These are phyloP conservation scores for Phocides pigmalion DNA, from an alignment of 1,140 invertebrate species.

Conservation along the genomic window DNA sequence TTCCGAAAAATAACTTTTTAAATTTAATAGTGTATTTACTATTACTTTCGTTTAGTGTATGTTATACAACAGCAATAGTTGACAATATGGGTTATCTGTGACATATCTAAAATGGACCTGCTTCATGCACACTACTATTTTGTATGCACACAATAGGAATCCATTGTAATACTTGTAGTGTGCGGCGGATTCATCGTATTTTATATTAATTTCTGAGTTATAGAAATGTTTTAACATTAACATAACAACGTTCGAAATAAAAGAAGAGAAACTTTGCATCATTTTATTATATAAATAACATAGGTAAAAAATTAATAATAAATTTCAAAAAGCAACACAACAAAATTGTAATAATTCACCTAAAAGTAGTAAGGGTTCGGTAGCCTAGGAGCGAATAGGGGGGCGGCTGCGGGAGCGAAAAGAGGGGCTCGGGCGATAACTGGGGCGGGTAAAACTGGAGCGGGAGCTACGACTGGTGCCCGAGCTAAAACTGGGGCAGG, in stretches of 20 bases:
- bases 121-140: too few species aligned
- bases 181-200: too few species aligned
- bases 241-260: not conserved
- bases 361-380: slow-evolving; percentile 67
- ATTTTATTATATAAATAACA: slow-evolving; percentile 79
- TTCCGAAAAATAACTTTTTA: too few species aligned
- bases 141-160: too few species aligned
- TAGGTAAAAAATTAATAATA: slow-evolving; percentile 61
- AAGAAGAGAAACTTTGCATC: slow-evolving; percentile 46
- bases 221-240: too few species aligned
- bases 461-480: slow-evolving; percentile 51
- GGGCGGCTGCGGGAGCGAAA: slow-evolving; percentile 43
- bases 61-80: too few species aligned
- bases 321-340: slow-evolving; percentile 66
- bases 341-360: slow-evolving; percentile 81
- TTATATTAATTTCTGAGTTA: too few species aligned
- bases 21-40: too few species aligned
- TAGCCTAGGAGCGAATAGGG: slow-evolving; percentile 54
- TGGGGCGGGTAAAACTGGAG: slow-evolving; percentile 50
- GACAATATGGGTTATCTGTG: too few species aligned
- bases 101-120: too few species aligned
- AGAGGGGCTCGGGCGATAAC: slow-evolving; percentile 42
- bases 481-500: slow-evolving; percentile 50
- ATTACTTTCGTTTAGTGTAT: too few species aligned
- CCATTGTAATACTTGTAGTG: too few species aligned